phyloP scores from a whole-genome alignment of 1,140 invertebrate species.

The Drosophila nikananu region DNA sequence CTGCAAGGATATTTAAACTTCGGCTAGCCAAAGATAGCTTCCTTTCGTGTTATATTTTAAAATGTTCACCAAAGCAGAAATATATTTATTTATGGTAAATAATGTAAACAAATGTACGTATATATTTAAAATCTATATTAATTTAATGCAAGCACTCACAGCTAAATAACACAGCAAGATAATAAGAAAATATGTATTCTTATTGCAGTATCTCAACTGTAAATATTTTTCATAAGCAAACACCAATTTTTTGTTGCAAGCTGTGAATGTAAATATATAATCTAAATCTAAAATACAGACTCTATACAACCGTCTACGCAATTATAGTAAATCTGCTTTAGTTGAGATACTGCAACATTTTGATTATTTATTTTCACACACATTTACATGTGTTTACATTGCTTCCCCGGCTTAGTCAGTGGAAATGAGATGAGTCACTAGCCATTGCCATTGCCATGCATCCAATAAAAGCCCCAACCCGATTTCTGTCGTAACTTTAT shows the following conservation, averaged over 20 bases:
- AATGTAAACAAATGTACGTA: no score
- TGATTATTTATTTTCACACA: conserved; percentile 15
- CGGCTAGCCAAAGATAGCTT: no score
- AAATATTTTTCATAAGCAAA: neutral
- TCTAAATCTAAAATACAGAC: no score
- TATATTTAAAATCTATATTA: neutral
- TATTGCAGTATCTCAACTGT: neutral
- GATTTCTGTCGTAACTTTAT: conserved; percentile 33
- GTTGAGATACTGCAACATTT: neutral
- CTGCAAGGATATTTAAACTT: no score
- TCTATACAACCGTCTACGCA: neutral
- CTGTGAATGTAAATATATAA: no score
- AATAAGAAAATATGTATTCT: no score
- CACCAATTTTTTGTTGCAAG: no score
- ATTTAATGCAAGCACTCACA: neutral
- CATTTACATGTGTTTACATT: neutral
- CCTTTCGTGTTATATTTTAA: no score
- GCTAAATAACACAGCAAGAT: no score
- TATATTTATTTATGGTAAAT: no score
- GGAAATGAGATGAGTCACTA: conserved; percentile 21
- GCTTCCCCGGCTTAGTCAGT: conserved; percentile 20
- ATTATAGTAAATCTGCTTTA: neutral
- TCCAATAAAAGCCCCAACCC: conserved; percentile 11
- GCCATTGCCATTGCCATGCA: no score
- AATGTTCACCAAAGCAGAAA: no score